phyloP scores from a whole-genome alignment of 2,888 invertebrate species.

The Mesorhabditis belari region DNA sequence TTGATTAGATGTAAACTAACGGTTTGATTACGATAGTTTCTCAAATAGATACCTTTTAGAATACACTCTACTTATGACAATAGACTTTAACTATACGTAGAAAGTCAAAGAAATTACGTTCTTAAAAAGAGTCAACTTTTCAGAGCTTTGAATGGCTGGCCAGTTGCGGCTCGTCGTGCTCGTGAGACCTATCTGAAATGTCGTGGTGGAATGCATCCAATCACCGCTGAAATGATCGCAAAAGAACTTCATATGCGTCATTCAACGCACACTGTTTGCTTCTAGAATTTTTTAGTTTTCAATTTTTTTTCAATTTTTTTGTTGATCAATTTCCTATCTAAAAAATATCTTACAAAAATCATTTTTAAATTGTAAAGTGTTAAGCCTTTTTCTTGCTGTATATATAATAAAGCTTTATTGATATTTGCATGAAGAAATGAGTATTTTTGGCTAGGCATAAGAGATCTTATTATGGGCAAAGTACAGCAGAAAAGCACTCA shows the following conservation, averaged over 20 bases:
- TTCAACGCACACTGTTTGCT: conserved; percentile 34
- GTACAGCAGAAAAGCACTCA: not conserved
- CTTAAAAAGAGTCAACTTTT: no score
- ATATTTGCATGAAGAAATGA: not conserved
- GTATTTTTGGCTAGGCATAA: not conserved
- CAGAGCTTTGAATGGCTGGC: conserved; percentile 34
- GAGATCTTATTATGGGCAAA: not conserved
- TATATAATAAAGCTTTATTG: not conserved
- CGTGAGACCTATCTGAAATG: conserved; percentile 27
- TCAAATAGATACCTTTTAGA: no score
- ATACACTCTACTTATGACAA: no score
- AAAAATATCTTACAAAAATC: no score
- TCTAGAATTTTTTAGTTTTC: no score
- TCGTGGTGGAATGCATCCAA: conserved; percentile 31
- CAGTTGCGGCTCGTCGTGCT: conserved; percentile 20
- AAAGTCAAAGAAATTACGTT: no score
- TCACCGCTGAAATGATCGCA: conserved; percentile 40
- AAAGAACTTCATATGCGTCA: conserved; percentile 36
- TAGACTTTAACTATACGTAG: no score
- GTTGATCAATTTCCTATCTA: no score
- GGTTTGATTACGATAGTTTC: no score
- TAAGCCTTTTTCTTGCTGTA: not conserved
- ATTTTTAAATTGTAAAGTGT: no score
- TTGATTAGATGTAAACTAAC: no score
- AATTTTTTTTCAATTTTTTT: no score